Percentiles rank a stretch among this genome's conserved stretches.
Evolutionary conservation across 1,140 invertebrate genomes (phyloP).

Genomic region (Pogonomyrmex barbatus): DNA sequence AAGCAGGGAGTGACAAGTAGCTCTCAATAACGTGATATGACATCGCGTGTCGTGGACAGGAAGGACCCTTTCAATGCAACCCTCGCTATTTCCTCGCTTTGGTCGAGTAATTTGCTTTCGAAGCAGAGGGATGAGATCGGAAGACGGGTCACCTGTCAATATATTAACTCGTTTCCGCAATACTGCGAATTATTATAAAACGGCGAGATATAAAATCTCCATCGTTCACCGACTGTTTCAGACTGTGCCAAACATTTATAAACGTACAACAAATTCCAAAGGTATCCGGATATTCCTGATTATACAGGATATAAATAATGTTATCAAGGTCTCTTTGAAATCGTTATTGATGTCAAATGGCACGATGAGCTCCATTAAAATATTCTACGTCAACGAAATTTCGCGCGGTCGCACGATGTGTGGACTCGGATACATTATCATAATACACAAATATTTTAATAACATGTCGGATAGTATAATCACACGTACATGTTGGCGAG

Average conservation of each 20-base stretch:
- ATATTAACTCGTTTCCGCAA: slow-evolving; percentile 74
- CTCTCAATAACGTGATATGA: slow-evolving; percentile 81
- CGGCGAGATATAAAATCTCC: slow-evolving; percentile 44
- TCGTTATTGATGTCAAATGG: slow-evolving; percentile 27
- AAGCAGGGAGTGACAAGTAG: slow-evolving; percentile 80
- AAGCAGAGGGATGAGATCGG: slow-evolving; percentile 65
- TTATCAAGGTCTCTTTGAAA: slow-evolving; percentile 35
- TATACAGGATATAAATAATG: slow-evolving; percentile 23
- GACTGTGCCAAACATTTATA: slow-evolving; percentile 32
- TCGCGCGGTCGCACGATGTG: not conserved
- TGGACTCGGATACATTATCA: slow-evolving; percentile 24
- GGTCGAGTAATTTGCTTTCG: slow-evolving; percentile 76
- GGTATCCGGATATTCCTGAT: slow-evolving; percentile 23
- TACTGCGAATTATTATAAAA: slow-evolving; percentile 66
- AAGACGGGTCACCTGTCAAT: slow-evolving; percentile 73
- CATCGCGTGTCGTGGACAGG: slow-evolving; percentile 80
- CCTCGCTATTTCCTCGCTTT: slow-evolving; percentile 76
- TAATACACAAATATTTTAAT: slow-evolving; percentile 36
- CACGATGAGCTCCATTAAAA: slow-evolving; percentile 29
- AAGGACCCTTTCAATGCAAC: slow-evolving; percentile 80
- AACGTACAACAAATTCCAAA: slow-evolving; percentile 15
- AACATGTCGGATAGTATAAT: slow-evolving; percentile 4
- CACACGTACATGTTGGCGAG: too few relatives aligned
- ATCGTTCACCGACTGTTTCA: slow-evolving; percentile 33
- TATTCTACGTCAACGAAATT: slow-evolving; percentile 41